Evolutionary conservation across 2,888 invertebrate species (phyloP).

Genomic region (Tetragnatha montana): DNA sequence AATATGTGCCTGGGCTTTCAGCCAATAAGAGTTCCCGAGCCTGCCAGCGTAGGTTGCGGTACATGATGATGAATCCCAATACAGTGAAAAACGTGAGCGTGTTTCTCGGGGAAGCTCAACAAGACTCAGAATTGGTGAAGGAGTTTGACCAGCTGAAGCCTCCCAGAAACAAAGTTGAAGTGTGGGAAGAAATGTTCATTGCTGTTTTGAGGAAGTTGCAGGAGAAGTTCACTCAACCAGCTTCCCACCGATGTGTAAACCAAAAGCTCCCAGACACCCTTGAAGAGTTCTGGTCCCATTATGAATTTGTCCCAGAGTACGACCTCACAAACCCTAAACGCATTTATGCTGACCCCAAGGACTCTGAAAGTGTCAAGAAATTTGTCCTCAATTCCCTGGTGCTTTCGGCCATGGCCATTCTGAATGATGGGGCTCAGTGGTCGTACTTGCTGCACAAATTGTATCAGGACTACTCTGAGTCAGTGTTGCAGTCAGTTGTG

Average conservation of each 20-base stretch:
- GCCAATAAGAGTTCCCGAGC: constrained; percentile 83
- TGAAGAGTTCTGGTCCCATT: constrained; percentile 56
- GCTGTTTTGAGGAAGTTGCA: constrained; percentile 70
- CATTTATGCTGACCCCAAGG: constrained; percentile 76
- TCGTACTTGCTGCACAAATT: constrained; percentile 83
- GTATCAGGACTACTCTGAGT: constrained; percentile 84
- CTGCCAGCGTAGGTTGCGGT: constrained; percentile 81
- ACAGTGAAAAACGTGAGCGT: constrained; percentile 81
- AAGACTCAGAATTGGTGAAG: constrained; percentile 78
- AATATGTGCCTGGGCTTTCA: constrained; percentile 75
- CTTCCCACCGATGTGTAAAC: constrained; percentile 43
- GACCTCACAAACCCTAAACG: constrained; percentile 11
- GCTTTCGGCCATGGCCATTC: constrained; percentile 72
- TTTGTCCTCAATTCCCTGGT: constrained; percentile 80
- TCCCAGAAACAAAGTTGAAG: constrained; percentile 69
- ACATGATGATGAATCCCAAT: constrained; percentile 80
- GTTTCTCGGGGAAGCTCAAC: constrained; percentile 81
- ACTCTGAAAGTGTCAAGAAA: constrained; percentile 78
- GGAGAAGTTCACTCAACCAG: constrained; percentile 71
- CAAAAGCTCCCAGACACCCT: constrained; percentile 50
- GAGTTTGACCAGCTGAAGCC: constrained; percentile 73
- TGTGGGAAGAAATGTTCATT: constrained; percentile 70
- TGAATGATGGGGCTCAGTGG: constrained; percentile 80
- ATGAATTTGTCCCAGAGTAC: constrained; percentile 25
- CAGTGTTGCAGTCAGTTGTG: constrained; percentile 80